Evolutionary conservation across 1,140 invertebrate genomes (phyloP), one percentile per base, ranked within the genome.

Genomic region (Triops longicaudatus): DNA sequence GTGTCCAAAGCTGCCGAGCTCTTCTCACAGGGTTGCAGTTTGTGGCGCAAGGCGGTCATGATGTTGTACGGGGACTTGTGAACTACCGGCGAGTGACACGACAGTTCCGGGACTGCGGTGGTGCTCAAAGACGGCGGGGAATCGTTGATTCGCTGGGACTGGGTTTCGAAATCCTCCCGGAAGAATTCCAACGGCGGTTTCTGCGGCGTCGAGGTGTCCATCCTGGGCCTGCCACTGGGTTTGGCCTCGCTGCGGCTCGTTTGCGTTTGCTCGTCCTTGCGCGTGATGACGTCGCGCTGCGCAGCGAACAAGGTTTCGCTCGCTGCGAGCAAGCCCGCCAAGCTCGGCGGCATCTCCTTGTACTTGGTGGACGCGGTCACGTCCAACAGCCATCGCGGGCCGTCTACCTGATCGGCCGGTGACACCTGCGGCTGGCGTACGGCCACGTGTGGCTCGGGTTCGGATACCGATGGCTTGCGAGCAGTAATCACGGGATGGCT

Each of bases 341-440:
- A 22, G 26, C 43, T 43, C 14, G 43, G 27, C 10, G 74, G 74
- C 11, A 75, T 43, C 28, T 43, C 42, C 11, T 50, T 43, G 74
- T 75, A 75, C 12, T 75, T 63, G 22, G 74, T 75, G 31, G 74
- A 75, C 7, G 17, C 74, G 1, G 74, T 75, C 74, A 63, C 26
- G 43, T 75, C 74, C 74, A 75, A 26, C 26, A 26, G 22, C 28
- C 7, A 42, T 26, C 44, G 12, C 28, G 27, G 42, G 31, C 31
- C 74, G 43, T 44, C 43, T 26, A 63, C n/a, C 31, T 43, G 22
- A 42, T 75, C 27, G 28, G 27, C 14, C 22, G 73, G 14, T 26
- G 22, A 4, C n/a, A n/a, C 31, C 26, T 22, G 73, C 72, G 26
- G 31, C 72, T 26, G 12, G 72, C 12, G 72, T n/a, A 28, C 31